phyloP scores from a whole-genome alignment of 2,888 invertebrate species.

The Colostygia pectinataria region DNA sequence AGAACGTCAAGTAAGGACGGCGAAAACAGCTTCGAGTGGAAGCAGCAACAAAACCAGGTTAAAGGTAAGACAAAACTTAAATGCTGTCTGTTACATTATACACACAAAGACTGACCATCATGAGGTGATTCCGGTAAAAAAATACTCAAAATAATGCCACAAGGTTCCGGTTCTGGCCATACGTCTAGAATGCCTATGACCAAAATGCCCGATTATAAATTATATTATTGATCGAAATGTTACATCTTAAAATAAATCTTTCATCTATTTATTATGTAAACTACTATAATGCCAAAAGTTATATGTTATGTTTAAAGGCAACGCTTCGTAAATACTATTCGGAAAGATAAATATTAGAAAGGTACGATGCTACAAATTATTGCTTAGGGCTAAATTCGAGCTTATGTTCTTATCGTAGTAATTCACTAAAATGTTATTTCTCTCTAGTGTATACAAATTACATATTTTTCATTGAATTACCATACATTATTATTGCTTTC shows the following conservation, averaged over 20 bases:
- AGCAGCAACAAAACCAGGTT: slow-evolving; percentile 62
- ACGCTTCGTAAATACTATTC: slow-evolving; percentile 41
- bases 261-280: slow-evolving; percentile 42
- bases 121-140: slow-evolving; percentile 65
- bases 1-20: slow-evolving; percentile 74
- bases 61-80: slow-evolving; percentile 58
- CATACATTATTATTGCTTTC: slow-evolving; percentile 52
- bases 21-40: slow-evolving; percentile 57
- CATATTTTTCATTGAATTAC: slow-evolving; percentile 3
- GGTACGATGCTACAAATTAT: slow-evolving; percentile 20
- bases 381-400: slow-evolving; percentile 27
- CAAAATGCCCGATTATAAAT: slow-evolving; percentile 58
- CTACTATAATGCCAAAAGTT: slow-evolving; percentile 58
- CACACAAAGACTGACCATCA: slow-evolving; percentile 67
- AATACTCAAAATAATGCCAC: slow-evolving; percentile 66
- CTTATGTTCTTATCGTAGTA: slow-evolving; percentile 8
- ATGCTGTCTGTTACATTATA: slow-evolving; percentile 64
- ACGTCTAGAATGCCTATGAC: slow-evolving; percentile 45
- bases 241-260: slow-evolving; percentile 52
- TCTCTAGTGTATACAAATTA: slow-evolving; percentile 9
- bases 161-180: slow-evolving; percentile 52
- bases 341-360: slow-evolving; percentile 33
- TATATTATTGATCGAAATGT: slow-evolving; percentile 47
- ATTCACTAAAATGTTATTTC: slow-evolving; percentile 8
- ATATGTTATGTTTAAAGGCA: slow-evolving; percentile 48